A percentile compares a stretch with the other conserved stretches of the same genome.
These are phyloP conservation scores for Melanotaenia nigrans DNA, from an alignment of 2,797 vertebrate species.

Conservation along the genomic window DNA sequence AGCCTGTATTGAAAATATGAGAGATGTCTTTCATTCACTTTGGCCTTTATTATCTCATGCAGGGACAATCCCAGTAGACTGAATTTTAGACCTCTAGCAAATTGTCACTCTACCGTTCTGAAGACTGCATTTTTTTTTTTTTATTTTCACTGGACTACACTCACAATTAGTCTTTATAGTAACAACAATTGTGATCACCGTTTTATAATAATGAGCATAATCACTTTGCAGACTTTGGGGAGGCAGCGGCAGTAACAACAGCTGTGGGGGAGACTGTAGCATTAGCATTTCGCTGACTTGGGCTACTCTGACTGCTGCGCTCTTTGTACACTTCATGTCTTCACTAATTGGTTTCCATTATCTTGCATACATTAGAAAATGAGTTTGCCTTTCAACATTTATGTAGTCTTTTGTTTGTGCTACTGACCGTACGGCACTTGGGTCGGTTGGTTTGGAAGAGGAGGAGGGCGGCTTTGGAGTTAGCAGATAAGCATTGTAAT, in stretches of 20 bases:
- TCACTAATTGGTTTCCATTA: conserved; percentile 2
- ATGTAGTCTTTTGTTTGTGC: not conserved
- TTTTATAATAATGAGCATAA: not conserved
- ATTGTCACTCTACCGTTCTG: not conserved
- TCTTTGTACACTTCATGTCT: not conserved
- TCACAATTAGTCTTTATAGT: not conserved
- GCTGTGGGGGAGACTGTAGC: not conserved
- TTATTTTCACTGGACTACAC: not conserved
- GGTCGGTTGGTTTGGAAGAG: not conserved
- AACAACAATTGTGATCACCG: not conserved
- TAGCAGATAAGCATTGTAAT: not conserved
- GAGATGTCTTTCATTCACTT: no score
- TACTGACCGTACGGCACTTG: not conserved
- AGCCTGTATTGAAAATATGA: no score
- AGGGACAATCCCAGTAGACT: no score
- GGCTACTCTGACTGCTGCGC: not conserved
- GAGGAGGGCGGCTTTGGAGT: not conserved
- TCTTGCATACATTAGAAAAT: not conserved
- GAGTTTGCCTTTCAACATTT: not conserved
- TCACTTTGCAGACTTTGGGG: not conserved
- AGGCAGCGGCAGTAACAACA: not conserved
- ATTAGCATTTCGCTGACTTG: not conserved
- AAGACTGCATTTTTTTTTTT: not conserved
- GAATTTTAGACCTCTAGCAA: not conserved
- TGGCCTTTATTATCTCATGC: no score